Base-by-base conservation (phyloP, 2,113 vertebrate species). In the Cnemophilus loriae region DNA sequence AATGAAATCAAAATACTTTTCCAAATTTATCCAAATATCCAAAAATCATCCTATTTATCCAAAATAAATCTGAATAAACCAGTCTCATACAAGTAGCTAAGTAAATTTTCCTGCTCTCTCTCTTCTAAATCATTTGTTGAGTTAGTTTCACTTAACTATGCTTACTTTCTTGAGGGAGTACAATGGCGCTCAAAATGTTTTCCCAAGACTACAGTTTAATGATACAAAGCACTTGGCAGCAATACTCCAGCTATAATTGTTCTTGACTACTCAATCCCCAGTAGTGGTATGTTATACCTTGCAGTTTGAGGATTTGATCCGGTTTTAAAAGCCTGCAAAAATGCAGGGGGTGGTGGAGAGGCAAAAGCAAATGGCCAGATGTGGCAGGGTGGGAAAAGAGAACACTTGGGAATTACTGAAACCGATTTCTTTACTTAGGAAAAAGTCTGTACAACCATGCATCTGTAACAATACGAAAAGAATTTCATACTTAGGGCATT, bases 151-250 rank as follows among this genome's bases (percentile, higher is more conserved):
- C 39, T 73, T 88, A 85, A 77, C 70, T 90, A 30, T 61, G 33
- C 8, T 11, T 76, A 76, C 74, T 90, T 93, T 94, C 59, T 90
- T 80, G n/a, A 77, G 42, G 30, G 55, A 79, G 22, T 83, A 83
- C 82, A 96, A 89, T 87, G 79, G 55, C 39, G 83, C 67, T 96
- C 89, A 76, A 94, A 95, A 94, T 86, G 87, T 94, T 97, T 96
- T 91, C 90, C 87, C 83, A 61, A 83, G 93, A 81, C 83, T 86
- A 83, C 85, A 83, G 88, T 96, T 97, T 93, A 95, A 90, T 55
- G 63, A 92, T 80, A 95, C 79, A 95, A 93, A 97, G 90, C 83
- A 55, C 20, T 97, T 97, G 96, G 95, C 95, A 96, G 88, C 75
- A 80, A 21, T 83, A 50, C 59, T 93, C 50, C 68, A 70, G 39